phyloP scores from a whole-genome alignment of 2,888 invertebrate species.

The Parascotia fuliginaria region DNA sequence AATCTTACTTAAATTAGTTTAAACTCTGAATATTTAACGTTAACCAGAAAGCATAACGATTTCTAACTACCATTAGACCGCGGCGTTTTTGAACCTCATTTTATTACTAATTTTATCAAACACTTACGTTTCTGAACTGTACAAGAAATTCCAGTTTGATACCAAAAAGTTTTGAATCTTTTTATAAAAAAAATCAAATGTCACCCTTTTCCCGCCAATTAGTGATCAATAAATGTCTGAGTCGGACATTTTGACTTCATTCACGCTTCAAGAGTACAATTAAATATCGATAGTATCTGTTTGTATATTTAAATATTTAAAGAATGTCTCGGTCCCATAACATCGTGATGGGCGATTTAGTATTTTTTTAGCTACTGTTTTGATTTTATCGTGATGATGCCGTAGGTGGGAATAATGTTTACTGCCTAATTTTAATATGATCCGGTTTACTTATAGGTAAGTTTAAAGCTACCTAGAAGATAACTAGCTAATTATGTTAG shows the following conservation, averaged over 20 bases:
- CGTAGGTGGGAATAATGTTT: conserved; percentile 25
- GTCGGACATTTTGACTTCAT: conserved; percentile 36
- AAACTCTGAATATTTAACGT: not conserved
- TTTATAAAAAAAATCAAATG: conserved; percentile 29
- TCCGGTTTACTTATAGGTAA: conserved; percentile 9
- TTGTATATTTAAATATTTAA: conserved; percentile 41
- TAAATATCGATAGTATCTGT: conserved; percentile 46
- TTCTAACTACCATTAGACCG: conserved; percentile 4
- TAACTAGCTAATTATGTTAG: too few relatives aligned
- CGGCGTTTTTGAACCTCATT: conserved; percentile 11
- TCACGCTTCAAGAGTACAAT: conserved; percentile 39
- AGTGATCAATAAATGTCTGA: conserved; percentile 41
- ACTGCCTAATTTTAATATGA: conserved; percentile 21
- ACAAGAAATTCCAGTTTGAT: conserved; percentile 16
- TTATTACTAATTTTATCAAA: conserved; percentile 6
- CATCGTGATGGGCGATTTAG: conserved; percentile 44
- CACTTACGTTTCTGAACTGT: not conserved
- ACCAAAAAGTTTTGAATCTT: conserved; percentile 13
- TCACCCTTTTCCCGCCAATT: conserved; percentile 43
- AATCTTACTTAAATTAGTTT: conserved; percentile 7
- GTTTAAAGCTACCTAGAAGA: not conserved
- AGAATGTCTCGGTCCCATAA: conserved; percentile 53
- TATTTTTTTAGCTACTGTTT: conserved; percentile 51
- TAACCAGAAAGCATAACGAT: conserved; percentile 13
- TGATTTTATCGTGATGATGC: conserved; percentile 36